Percentiles rank a stretch among this genome's conserved stretches.
Conservation (phyloP, 2,113 vertebrate genomes). For the Collichthys lucidus region DNA sequence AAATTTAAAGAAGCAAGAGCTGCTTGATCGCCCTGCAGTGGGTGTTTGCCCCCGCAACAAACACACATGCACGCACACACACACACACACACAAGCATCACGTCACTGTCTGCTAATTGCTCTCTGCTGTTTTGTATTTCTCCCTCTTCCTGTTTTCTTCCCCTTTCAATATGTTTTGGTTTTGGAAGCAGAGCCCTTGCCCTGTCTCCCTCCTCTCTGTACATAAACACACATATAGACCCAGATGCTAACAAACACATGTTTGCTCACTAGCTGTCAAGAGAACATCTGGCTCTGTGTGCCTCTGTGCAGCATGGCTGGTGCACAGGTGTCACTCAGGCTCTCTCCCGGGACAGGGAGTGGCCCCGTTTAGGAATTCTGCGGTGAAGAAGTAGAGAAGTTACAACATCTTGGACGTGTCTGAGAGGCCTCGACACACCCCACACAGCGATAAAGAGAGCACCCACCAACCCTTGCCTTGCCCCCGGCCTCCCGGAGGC, state of each 20-base stretch:
- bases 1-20: conserved; percentile 64
- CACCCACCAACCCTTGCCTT: conserved; percentile 9
- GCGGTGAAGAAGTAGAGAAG: conserved; percentile 14
- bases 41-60: neutral
- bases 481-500: conserved; percentile 55
- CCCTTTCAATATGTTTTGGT: conserved; percentile 64
- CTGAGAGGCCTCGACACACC: conserved; percentile 4
- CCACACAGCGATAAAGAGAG: conserved; percentile 22
- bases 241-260: conserved; percentile 35
- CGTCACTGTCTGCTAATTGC: conserved; percentile 75
- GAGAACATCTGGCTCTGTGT: conserved; percentile 54
- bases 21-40: conserved; percentile 23
- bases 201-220: conserved; percentile 36
- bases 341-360: conserved; percentile 47
- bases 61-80: conserved; percentile 23
- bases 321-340: conserved; percentile 70
- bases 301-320: conserved; percentile 26
- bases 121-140: conserved; percentile 77
- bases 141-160: conserved; percentile 81
- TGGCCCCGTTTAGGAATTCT: conserved; percentile 19
- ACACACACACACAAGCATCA: conserved; percentile 58
- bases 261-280: conserved; percentile 24
- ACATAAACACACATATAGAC: conserved; percentile 37
- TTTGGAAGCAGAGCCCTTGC: conserved; percentile 45
- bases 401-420: conserved; percentile 23